Base-by-base conservation (phyloP, 2,888 invertebrate genomes). In the Dinocampus coccinellae region DNA sequence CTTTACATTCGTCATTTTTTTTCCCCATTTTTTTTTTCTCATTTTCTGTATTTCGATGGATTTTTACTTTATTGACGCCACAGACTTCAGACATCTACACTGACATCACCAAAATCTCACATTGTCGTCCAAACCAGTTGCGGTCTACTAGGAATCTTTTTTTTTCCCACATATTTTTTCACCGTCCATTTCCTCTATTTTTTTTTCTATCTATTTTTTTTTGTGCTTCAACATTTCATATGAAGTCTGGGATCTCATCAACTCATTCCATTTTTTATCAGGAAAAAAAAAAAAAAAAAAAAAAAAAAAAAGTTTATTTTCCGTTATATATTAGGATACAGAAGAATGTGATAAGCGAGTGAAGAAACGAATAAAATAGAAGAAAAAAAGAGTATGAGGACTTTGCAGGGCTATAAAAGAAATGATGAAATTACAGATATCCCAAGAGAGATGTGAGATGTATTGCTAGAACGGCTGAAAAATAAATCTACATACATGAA, bases 91-190 rank as follows among this genome's bases (percentile, higher is more conserved):
- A 16, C 10, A 10, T 20, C 29, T 4, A 29, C n/a, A 26, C 20
- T 4, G 16, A 16, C 7, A 16, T 20, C 20, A 16, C 20, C 47
- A 1, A 55, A 1, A 11, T 13, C 26, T 55, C 13, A 1, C 24
- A n/a, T 47, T 16, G 47, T 47, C 47, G 47, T 16, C 9, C 26
- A 3, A 10, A 24, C 9, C 33, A 52, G 20, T 39, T 42, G 57
- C 26, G 57, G 57, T 57, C 66, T 57, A 66, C 65, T 33, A 53
- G 10, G 33, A 0, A 13, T 53, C 24, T 57, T 24, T 66, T 57
- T 34, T 22, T 10, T n/a, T 64, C 42, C 26, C 24, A 52, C 29
- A 9, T 24, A 22, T n/a, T 58, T 33, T 33, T 29, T 11, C 11
- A 26, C n/a, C 34, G 16, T 47, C 20, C 16, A 3, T 6, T 29